phyloP scores from a whole-genome alignment of 2,888 invertebrate genomes.

The Patella depressa region DNA sequence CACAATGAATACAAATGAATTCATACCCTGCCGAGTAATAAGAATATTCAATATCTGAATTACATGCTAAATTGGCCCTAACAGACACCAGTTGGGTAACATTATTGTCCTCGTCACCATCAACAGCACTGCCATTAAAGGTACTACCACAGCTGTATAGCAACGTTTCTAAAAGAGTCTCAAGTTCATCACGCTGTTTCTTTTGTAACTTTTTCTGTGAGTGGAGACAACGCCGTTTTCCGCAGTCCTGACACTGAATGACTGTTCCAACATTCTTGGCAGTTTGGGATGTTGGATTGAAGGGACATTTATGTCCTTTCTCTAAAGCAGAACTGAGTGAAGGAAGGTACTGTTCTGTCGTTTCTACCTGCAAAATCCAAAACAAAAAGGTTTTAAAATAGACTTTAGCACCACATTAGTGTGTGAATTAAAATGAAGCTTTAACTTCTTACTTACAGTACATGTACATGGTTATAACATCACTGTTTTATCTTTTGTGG shows the following conservation, averaged over 20 bases:
- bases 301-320: not conserved
- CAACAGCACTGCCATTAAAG: not conserved
- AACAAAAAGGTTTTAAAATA: slow-evolving; percentile 19
- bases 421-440: no score
- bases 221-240: not conserved
- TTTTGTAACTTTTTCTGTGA: not conserved
- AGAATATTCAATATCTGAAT: not conserved
- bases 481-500: no score
- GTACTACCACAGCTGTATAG: not conserved
- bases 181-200: not conserved
- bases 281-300: not conserved
- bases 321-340: not conserved
- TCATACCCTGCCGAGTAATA: not conserved
- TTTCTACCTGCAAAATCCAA: slow-evolving; percentile 5
- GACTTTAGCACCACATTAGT: not conserved
- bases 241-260: not conserved
- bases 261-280: slow-evolving; percentile 1
- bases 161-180: not conserved
- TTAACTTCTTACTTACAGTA: no score
- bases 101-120: not conserved
- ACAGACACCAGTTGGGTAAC: not conserved
- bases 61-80: not conserved
- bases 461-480: no score
- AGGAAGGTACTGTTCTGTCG: not conserved
- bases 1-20: not conserved